A percentile compares a stretch with the other conserved stretches of the same genome.
Evolutionary conservation across 2,888 invertebrate genomes (phyloP).

Genomic region (Geotrupes spiniger): DNA sequence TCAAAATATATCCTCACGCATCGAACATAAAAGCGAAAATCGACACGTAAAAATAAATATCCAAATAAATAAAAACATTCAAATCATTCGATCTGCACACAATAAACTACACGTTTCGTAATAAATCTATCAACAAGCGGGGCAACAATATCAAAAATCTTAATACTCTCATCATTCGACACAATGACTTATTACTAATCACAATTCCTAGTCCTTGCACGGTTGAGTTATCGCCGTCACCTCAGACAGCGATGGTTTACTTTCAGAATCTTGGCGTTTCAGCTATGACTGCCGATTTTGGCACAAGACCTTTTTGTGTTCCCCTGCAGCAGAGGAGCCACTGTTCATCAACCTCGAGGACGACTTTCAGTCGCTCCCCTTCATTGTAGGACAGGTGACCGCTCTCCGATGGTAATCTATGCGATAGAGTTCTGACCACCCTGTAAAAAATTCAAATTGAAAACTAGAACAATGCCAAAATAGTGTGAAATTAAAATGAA

Average conservation of each 20-base stretch:
- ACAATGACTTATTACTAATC: slow-evolving; percentile 19
- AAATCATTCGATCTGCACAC: slow-evolving; percentile 8
- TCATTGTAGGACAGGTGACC: slow-evolving; percentile 76
- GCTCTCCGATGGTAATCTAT: slow-evolving; percentile 72
- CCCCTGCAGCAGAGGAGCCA: slow-evolving; percentile 74
- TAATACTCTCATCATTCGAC: slow-evolving; percentile 17
- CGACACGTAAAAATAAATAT: slow-evolving; percentile 6
- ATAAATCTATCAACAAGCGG: slow-evolving; percentile 20
- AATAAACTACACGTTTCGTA: slow-evolving; percentile 12
- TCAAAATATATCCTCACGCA: not conserved
- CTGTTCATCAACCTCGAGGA: slow-evolving; percentile 73
- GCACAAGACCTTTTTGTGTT: slow-evolving; percentile 74
- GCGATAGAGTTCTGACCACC: slow-evolving; percentile 71
- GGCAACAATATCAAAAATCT: slow-evolving; percentile 21
- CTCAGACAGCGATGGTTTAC: not conserved
- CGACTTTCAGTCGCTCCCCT: slow-evolving; percentile 69
- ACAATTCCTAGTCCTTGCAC: slow-evolving; percentile 20
- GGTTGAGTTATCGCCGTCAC: not conserved
- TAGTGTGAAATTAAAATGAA: too few relatives aligned
- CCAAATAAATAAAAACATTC: slow-evolving; percentile 10
- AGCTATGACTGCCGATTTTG: slow-evolving; percentile 64
- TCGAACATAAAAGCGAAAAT: slow-evolving; percentile 1
- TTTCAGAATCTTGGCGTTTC: slow-evolving; percentile 41
- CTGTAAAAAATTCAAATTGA: too few relatives aligned
- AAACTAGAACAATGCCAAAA: too few relatives aligned